Conservation (phyloP, 2,888 invertebrate genomes). For the Drosophila koepferae region DNA sequence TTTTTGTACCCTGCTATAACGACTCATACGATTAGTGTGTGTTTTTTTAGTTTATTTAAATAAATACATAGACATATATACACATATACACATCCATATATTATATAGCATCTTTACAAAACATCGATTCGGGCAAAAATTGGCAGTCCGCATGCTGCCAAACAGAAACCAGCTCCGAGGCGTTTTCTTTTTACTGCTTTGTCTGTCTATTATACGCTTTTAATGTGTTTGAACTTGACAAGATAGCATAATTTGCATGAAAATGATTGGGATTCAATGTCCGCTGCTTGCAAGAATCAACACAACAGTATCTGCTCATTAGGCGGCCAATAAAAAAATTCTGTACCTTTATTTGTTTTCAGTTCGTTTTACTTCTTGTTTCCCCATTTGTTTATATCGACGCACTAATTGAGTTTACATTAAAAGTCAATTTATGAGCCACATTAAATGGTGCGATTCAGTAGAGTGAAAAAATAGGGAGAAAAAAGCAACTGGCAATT, state of each 20-base stretch:
- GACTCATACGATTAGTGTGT: slow-evolving; percentile 65
- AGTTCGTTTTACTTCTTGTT: slow-evolving; percentile 17
- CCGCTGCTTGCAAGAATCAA: slow-evolving; percentile 52
- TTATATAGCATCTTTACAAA: slow-evolving; percentile 42
- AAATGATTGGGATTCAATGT: slow-evolving; percentile 51
- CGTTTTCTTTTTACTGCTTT: slow-evolving; percentile 37
- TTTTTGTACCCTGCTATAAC: slow-evolving; percentile 42
- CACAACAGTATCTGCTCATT: slow-evolving; percentile 38
- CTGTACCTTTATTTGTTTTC: slow-evolving; percentile 24
- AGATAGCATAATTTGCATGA: slow-evolving; percentile 70
- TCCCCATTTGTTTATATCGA: slow-evolving; percentile 26
- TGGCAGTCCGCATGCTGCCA: slow-evolving; percentile 15
- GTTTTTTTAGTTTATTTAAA: slow-evolving; percentile 33
- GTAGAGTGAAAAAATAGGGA: slow-evolving; percentile 8
- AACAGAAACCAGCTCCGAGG: slow-evolving; percentile 13
- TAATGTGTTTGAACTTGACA: slow-evolving; percentile 77
- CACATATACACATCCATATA: slow-evolving; percentile 4
- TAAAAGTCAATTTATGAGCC: slow-evolving; percentile 72
- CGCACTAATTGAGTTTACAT: slow-evolving; percentile 59
- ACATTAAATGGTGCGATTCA: slow-evolving; percentile 36
- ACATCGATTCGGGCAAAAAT: slow-evolving; percentile 37
- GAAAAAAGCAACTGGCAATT: slow-evolving; percentile 17
- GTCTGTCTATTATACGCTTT: slow-evolving; percentile 59
- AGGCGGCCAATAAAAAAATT: slow-evolving; percentile 40
- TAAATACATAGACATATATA: slow-evolving; percentile 7